A percentile compares a stretch with the other conserved stretches of the same genome.
Evolutionary conservation across 1,140 invertebrate species (phyloP).

Genomic region (Meloidogyne exigua): DNA sequence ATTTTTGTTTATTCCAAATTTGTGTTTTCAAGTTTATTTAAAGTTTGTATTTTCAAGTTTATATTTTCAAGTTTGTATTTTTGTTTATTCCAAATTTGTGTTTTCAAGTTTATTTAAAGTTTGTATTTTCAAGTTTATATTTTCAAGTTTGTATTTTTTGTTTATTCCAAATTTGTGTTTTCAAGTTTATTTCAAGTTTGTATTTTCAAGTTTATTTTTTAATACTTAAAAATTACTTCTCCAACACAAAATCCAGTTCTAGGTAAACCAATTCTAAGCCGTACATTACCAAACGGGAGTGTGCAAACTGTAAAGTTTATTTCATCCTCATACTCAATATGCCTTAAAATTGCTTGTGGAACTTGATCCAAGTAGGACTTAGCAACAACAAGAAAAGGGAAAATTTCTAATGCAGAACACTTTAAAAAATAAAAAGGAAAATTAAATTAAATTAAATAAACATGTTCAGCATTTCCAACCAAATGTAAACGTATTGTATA

Average conservation of each 20-base stretch:
- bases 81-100: no score
- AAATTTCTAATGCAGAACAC: constrained; percentile 51
- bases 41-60: no score
- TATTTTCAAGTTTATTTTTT: background rate
- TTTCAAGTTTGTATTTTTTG: no score
- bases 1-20: no score
- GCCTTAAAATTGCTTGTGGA: constrained; percentile 46
- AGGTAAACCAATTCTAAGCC: constrained; percentile 46
- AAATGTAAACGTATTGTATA: constrained; percentile 50
- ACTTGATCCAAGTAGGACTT: constrained; percentile 58
- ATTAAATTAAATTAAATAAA: constrained; percentile 10
- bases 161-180: no score
- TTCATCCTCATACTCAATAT: constrained; percentile 59
- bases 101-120: no score
- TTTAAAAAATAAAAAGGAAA: constrained; percentile 19
- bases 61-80: no score
- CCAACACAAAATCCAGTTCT: constrained; percentile 52
- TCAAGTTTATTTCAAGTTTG: no score
- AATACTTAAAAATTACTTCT: constrained; percentile 42
- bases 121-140: no score
- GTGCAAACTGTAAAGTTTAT: constrained; percentile 61
- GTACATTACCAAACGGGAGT: constrained; percentile 56
- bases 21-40: no score
- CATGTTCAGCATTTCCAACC: constrained; percentile 50
- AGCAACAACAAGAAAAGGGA: constrained; percentile 56